Percentiles rank a stretch among this genome's conserved stretches.
Conservation (phyloP, 2,113 vertebrate species). For the Amazona guildingii region DNA sequence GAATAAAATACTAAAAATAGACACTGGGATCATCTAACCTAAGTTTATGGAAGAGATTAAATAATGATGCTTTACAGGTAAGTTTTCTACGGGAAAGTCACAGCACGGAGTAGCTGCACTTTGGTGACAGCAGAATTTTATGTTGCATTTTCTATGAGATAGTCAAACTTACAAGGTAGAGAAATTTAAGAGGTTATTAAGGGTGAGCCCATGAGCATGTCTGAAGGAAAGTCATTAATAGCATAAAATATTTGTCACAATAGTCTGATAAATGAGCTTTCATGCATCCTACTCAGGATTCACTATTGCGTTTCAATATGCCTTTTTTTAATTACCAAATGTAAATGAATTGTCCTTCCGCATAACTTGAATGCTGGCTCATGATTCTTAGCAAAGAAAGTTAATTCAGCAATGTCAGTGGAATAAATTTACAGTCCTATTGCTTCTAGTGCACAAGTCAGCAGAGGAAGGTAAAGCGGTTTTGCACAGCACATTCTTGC, state of each 20-base stretch:
- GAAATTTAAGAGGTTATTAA: background rate
- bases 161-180: background rate
- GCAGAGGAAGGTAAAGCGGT: background rate
- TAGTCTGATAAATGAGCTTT: conserved; percentile 64
- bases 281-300: conserved; percentile 32
- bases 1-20: background rate
- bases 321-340: conserved; percentile 61
- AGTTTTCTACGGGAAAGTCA: background rate
- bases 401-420: conserved; percentile 1
- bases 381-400: conserved; percentile 1
- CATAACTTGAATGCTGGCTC: conserved; percentile 35
- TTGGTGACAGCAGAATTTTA: background rate
- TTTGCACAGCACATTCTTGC: background rate
- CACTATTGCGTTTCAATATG: conserved; percentile 49
- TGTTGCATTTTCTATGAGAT: background rate
- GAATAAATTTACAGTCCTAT: background rate
- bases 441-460: background rate
- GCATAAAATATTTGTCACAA: conserved; percentile 53
- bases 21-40: background rate
- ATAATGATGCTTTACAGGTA: background rate
- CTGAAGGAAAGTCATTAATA: conserved; percentile 53
- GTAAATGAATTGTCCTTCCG: conserved; percentile 60
- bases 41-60: background rate
- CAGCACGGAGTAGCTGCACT: background rate
- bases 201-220: conserved; percentile 12